phyloP scores from a whole-genome alignment of 2,888 invertebrate genomes.

The Prosapia bicincta region DNA sequence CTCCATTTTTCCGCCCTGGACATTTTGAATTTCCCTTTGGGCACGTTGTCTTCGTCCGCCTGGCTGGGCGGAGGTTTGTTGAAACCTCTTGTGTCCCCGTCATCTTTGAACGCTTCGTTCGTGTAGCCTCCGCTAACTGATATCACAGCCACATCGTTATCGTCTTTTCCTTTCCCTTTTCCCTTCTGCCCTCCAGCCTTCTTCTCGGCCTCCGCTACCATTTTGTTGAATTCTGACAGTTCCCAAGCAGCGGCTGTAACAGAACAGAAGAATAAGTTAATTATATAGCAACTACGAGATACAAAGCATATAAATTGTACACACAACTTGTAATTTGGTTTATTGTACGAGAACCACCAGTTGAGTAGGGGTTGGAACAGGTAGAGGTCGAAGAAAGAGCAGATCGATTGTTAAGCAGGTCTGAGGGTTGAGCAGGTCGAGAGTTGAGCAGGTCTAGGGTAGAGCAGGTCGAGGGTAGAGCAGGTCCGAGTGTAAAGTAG shows the following conservation, averaged over 20 bases:
- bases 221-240: slow-evolving; percentile 32
- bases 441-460: too few species aligned
- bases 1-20: slow-evolving; percentile 82
- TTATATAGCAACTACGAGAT: too few species aligned
- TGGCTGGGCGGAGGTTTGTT: slow-evolving; percentile 54
- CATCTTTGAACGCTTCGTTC: slow-evolving; percentile 67
- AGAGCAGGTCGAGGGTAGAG: too few species aligned
- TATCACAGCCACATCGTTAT: slow-evolving; percentile 58
- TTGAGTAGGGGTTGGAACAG: too few species aligned
- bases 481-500: too few species aligned
- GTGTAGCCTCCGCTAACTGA: slow-evolving; percentile 60
- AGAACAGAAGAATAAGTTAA: too few species aligned
- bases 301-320: too few species aligned
- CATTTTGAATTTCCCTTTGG: slow-evolving; percentile 73
- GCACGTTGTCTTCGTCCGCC: slow-evolving; percentile 57
- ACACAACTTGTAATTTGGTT: too few species aligned
- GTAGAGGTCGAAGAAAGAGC: too few species aligned
- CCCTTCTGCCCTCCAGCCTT: slow-evolving; percentile 45
- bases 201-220: slow-evolving; percentile 46
- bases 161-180: slow-evolving; percentile 42
- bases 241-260: slow-evolving; percentile 33
- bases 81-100: slow-evolving; percentile 46
- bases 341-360: too few species aligned
- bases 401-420: too few species aligned
- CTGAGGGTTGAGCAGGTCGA: too few species aligned